Base-by-base conservation (phyloP, 2,888 invertebrate genomes). In the Dioctria linearis region DNA sequence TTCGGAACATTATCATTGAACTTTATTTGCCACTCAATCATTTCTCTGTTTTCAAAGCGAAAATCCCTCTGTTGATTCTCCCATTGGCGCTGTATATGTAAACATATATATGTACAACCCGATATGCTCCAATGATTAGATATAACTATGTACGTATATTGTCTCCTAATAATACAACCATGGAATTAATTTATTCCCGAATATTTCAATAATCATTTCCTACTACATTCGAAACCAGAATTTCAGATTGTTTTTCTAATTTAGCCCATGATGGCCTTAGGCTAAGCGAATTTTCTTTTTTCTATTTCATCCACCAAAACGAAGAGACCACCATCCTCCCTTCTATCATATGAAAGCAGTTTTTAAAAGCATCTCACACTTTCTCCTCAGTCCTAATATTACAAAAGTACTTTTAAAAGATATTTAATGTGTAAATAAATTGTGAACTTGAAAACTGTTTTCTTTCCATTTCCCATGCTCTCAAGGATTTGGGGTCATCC, bases 371-470 rank as follows among this genome's bases (percentile, higher is more conserved):
- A 46, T 46, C 49, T 46, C 9, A 46, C 9, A 46, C 6, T 9
- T 5, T 46, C 49, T 9, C 49, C 49, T 9, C 49, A 46, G 25
- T 2, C 25, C 49, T 6, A 59, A 25, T 67, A 67, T 67, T 67
- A 46, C 46, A n/a, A 25, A 0, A 49, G 51, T 39, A 51, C 69
- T 69, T 69, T n/a, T 13, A n/a, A 54, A 11, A 57, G 43, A 43
- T 67, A 51, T 69, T 69, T 69, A 51, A 69, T 69, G 69, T 51
- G 25, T 25, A 51, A 69, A 69, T 69, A 69, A 69, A 69, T 69
- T 69, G 39, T 51, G 51, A n/a, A 25, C 69, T 69, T 69, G 43
- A 51, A 69, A 69, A 51, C 69, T 69, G 69, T 69, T 69, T 51
- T 69, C 51, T 51, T 69, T 69, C 69, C 69, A 69, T 69, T 69